Percentiles rank a stretch among this genome's conserved stretches.
Conservation (phyloP, 2,797 vertebrate species). For the Heterohyrax brucei region DNA sequence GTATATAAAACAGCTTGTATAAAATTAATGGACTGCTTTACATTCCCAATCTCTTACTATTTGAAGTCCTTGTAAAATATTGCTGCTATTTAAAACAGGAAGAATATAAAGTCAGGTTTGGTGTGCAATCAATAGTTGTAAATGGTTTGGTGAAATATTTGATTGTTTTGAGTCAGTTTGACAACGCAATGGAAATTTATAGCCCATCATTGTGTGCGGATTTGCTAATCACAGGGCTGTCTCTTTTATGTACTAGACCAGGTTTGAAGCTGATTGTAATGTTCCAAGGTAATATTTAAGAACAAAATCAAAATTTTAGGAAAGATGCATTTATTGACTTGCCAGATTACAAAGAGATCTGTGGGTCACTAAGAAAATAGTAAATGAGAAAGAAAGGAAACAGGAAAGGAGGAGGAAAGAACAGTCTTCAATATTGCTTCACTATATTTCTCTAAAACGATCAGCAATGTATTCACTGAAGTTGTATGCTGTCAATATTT, state of each 20-base stretch:
- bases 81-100: slow-evolving; percentile 81
- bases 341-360: slow-evolving; percentile 30
- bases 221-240: slow-evolving; percentile 70
- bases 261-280: slow-evolving; percentile 73
- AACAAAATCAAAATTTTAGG: slow-evolving; percentile 59
- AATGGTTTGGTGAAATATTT: slow-evolving; percentile 79
- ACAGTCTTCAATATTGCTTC: not conserved
- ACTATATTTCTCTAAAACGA: slow-evolving; percentile 55
- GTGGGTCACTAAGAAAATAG: slow-evolving; percentile 19
- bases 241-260: slow-evolving; percentile 68
- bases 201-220: slow-evolving; percentile 76
- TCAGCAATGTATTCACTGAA: not conserved
- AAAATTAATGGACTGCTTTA: slow-evolving; percentile 91
- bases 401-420: not conserved
- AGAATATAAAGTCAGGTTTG: slow-evolving; percentile 82
- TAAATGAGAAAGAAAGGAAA: not conserved
- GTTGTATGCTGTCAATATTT: not conserved
- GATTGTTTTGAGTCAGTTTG: slow-evolving; percentile 80
- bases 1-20: slow-evolving; percentile 88
- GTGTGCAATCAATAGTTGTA: slow-evolving; percentile 83
- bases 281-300: slow-evolving; percentile 67
- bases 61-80: slow-evolving; percentile 85
- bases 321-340: slow-evolving; percentile 69
- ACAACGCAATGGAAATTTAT: slow-evolving; percentile 85
- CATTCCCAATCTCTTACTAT: slow-evolving; percentile 83